These are phyloP conservation scores for Caenorhabditis imperialis DNA, from an alignment of 2,888 invertebrate species.

Conservation along the genomic window DNA sequence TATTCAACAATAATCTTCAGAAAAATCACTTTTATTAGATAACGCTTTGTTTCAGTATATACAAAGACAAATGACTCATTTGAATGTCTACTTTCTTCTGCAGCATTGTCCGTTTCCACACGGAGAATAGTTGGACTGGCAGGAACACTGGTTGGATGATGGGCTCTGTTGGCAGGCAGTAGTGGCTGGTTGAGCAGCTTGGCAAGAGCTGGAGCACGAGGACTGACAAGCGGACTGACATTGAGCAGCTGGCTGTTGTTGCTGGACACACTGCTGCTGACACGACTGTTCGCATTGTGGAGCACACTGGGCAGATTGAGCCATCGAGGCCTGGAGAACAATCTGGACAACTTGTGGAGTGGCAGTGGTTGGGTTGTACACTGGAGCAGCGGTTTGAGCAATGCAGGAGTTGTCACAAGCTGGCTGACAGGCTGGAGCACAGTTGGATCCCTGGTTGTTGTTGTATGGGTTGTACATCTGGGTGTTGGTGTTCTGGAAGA, in stretches of 20 bases:
- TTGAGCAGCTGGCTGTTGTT: too few relatives aligned
- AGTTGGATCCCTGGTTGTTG: conserved; percentile 34
- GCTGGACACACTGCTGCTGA: conserved; percentile 55
- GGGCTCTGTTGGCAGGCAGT: conserved; percentile 52
- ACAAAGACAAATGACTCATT: too few relatives aligned
- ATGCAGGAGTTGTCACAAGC: too few relatives aligned
- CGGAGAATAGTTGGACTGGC: too few relatives aligned
- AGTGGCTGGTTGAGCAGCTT: conserved; percentile 52
- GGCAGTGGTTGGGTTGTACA: conserved; percentile 36
- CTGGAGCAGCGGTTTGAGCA: conserved; percentile 23
- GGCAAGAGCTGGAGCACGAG: conserved; percentile 49
- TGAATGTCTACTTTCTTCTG: too few relatives aligned
- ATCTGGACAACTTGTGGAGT: conserved; percentile 49
- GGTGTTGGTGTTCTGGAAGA: conserved; percentile 26
- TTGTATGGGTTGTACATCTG: conserved; percentile 46
- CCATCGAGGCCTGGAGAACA: conserved; percentile 45
- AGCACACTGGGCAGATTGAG: conserved; percentile 50
- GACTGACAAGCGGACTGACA: conserved; percentile 49
- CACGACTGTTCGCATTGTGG: conserved; percentile 56
- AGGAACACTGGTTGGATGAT: conserved; percentile 18
- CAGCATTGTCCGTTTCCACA: too few relatives aligned
- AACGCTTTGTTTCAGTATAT: conserved; percentile 18
- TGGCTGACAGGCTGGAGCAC: too few relatives aligned
- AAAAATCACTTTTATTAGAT: conserved; percentile 7
- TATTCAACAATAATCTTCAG: background rate